A percentile compares a stretch with the other conserved stretches of the same genome.
phyloP scores from a whole-genome alignment of 2,888 invertebrate species.

The Aphelenchoides bicaudatus region DNA sequence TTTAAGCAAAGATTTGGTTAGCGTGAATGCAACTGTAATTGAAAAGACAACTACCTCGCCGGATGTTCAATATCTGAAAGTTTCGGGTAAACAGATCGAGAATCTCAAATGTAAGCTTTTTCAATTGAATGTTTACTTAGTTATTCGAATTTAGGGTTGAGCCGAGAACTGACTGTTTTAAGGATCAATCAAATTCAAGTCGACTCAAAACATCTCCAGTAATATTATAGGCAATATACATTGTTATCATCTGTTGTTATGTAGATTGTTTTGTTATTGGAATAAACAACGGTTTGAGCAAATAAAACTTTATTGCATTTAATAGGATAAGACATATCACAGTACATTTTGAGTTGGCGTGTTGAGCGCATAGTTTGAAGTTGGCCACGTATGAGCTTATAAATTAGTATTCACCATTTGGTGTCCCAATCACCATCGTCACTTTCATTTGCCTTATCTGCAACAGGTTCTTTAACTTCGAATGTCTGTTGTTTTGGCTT shows the following conservation, averaged over 20 bases:
- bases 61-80: conserved; percentile 45
- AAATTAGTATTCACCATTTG: conserved; percentile 12
- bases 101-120: conserved; percentile 41
- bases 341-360: too few species aligned
- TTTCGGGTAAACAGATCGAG: conserved; percentile 44
- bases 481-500: conserved; percentile 6
- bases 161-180: conserved; percentile 48
- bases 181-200: conserved; percentile 49
- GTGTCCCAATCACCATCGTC: conserved; percentile 19
- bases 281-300: too few species aligned
- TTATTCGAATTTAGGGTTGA: conserved; percentile 41
- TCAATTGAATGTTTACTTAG: conserved; percentile 11
- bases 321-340: too few species aligned
- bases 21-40: conserved; percentile 64
- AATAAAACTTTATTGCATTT: too few species aligned
- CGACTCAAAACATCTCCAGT: conserved; percentile 24
- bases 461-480: background rate
- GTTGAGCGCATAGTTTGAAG: too few species aligned
- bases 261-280: too few species aligned
- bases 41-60: conserved; percentile 61
- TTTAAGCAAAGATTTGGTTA: conserved; percentile 60
- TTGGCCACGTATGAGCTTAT: too few species aligned
- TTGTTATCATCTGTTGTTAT: too few species aligned
- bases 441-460: background rate
- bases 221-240: too few species aligned